Conservation (phyloP, 2,888 invertebrate species). For the Ramazzottius varieornatus region DNA sequence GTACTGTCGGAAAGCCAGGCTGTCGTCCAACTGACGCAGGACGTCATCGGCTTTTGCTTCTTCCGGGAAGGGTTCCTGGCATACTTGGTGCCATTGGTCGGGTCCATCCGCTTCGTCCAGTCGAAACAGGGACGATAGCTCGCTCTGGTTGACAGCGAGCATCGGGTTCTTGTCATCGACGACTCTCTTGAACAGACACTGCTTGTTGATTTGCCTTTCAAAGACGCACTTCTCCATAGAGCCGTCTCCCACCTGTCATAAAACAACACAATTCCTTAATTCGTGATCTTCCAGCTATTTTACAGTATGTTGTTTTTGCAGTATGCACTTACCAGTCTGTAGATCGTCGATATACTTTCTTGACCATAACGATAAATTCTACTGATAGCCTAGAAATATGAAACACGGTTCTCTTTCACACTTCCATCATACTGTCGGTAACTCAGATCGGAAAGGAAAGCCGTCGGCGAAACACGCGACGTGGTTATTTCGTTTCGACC, state of each 20-base stretch:
- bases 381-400: background rate
- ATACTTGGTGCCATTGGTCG: background rate
- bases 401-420: background rate
- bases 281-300: too few species aligned
- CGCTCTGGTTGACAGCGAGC: background rate
- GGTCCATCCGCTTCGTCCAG: background rate
- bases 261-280: too few species aligned
- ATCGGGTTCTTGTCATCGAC: background rate
- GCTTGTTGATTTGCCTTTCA: background rate
- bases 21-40: background rate
- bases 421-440: background rate
- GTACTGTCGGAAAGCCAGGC: background rate
- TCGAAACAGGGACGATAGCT: background rate
- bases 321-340: background rate
- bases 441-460: background rate
- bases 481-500: too few species aligned
- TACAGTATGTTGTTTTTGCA: too few species aligned
- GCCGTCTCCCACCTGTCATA: too few species aligned
- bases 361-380: background rate
- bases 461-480: too few species aligned
- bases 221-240: background rate
- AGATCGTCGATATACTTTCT: background rate
- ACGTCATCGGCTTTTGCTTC: background rate
- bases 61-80: background rate
- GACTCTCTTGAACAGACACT: conserved; percentile 1